Percentiles rank a stretch among this genome's conserved stretches.
Conservation (phyloP, 2,797 vertebrate species). For the Cryptoblepharus egeriae region DNA sequence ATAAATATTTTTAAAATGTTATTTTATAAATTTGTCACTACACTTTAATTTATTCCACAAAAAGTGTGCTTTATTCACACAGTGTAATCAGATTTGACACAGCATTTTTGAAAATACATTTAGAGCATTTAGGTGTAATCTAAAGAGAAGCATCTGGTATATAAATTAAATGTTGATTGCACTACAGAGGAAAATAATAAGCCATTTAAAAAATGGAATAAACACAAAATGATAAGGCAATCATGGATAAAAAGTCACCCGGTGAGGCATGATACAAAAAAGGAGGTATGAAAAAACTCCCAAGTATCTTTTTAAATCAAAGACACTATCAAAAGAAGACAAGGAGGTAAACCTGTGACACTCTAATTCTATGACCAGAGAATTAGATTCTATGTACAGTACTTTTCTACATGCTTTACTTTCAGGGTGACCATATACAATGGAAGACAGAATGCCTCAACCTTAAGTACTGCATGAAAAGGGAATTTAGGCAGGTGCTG, state of each 20-base stretch:
- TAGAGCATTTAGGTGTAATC: slow-evolving; percentile 7
- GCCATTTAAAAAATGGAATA: background rate
- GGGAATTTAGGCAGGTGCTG: too few relatives aligned
- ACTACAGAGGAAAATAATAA: slow-evolving; percentile 1
- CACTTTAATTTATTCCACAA: background rate
- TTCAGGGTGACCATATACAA: too few relatives aligned
- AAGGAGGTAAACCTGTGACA: background rate
- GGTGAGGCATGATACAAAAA: background rate
- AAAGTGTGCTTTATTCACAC: background rate
- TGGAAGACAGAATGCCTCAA: too few relatives aligned
- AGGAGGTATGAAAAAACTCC: fast-evolving
- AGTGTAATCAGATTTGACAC: background rate
- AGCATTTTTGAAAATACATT: background rate
- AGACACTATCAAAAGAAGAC: background rate
- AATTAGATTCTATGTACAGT: too few relatives aligned
- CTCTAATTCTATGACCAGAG: background rate
- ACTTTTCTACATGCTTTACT: background rate
- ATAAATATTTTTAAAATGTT: too few relatives aligned
- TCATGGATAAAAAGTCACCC: background rate
- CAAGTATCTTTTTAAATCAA: background rate
- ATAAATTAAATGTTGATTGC: background rate
- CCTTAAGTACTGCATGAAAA: too few relatives aligned
- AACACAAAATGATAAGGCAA: background rate
- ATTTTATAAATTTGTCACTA: too few relatives aligned
- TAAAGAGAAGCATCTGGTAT: slow-evolving; percentile 35